Percentiles rank a stretch among this genome's conserved stretches.
phyloP scores from a whole-genome alignment of 2,113 vertebrate species.

The Ptilorrhoa leucosticta region DNA sequence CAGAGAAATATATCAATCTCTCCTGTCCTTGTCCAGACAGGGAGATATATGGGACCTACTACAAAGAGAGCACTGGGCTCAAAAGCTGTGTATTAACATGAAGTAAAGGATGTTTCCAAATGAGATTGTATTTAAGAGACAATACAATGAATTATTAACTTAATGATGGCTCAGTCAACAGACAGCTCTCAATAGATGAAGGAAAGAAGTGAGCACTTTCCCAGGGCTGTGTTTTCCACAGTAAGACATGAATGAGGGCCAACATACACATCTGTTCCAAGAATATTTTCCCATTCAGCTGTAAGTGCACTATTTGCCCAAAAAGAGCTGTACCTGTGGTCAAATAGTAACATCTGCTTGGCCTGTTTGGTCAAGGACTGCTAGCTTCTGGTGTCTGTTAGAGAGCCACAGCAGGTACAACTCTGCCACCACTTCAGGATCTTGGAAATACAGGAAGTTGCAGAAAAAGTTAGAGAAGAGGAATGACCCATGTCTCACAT shows the following conservation, averaged over 20 bases:
- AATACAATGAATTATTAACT: background rate
- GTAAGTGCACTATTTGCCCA: background rate
- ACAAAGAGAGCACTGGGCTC: background rate
- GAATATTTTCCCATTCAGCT: background rate
- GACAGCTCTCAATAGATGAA: background rate
- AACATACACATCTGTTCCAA: background rate
- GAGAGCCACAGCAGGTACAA: background rate
- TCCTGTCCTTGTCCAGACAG: background rate
- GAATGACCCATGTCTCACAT: background rate
- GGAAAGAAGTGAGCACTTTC: background rate
- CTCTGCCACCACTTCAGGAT: background rate
- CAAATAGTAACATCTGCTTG: background rate
- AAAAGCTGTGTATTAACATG: background rate
- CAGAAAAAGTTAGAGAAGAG: background rate
- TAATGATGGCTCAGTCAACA: background rate
- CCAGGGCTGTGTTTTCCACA: background rate
- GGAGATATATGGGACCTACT: background rate
- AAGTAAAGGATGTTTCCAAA: background rate
- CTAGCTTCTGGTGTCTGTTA: background rate
- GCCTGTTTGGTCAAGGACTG: background rate
- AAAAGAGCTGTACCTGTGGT: background rate
- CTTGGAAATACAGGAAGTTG: background rate
- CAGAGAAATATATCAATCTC: background rate
- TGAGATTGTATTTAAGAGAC: background rate
- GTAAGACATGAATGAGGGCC: background rate